phyloP scores from a whole-genome alignment of 2,888 invertebrate genomes.

The Rhorus exstirpatorius region DNA sequence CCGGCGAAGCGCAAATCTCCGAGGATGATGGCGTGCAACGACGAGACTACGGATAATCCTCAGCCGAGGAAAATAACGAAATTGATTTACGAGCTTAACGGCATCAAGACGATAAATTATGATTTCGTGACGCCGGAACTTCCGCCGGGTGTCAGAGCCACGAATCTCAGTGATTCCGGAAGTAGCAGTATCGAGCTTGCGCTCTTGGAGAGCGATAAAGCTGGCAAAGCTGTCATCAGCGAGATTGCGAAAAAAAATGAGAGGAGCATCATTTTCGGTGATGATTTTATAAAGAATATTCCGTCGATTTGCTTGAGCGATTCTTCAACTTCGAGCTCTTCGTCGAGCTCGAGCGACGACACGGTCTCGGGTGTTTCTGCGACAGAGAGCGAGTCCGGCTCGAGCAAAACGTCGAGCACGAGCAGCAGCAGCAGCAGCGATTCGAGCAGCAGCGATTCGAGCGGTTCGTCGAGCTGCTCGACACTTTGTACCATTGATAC shows the following conservation, averaged over 20 bases:
- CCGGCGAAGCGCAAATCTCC: background rate
- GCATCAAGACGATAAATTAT: slow-evolving; percentile 76
- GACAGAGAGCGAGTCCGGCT: slow-evolving; percentile 9
- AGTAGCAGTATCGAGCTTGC: slow-evolving; percentile 45
- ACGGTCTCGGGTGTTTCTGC: slow-evolving; percentile 11
- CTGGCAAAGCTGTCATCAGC: slow-evolving; percentile 22
- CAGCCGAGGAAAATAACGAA: slow-evolving; percentile 25
- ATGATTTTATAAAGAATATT: background rate
- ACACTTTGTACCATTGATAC: background rate
- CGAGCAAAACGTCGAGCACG: slow-evolving; percentile 22
- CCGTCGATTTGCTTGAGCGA: slow-evolving; percentile 47
- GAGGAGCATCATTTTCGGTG: too few species aligned
- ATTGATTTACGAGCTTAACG: slow-evolving; percentile 75
- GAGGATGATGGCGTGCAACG: background rate
- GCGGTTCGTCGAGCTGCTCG: background rate
- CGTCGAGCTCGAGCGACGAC: slow-evolving; percentile 18
- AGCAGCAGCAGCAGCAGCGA: too few species aligned
- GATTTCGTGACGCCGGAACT: slow-evolving; percentile 64
- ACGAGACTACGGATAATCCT: background rate
- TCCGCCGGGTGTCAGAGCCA: slow-evolving; percentile 55
- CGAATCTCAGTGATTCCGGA: slow-evolving; percentile 73
- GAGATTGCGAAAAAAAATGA: background rate
- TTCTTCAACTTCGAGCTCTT: slow-evolving; percentile 41
- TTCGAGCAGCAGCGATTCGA: too few species aligned
- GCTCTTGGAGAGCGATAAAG: slow-evolving; percentile 27